These are phyloP conservation scores for Euthynnus affinis DNA, from an alignment of 2,797 vertebrate species.

Conservation along the genomic window DNA sequence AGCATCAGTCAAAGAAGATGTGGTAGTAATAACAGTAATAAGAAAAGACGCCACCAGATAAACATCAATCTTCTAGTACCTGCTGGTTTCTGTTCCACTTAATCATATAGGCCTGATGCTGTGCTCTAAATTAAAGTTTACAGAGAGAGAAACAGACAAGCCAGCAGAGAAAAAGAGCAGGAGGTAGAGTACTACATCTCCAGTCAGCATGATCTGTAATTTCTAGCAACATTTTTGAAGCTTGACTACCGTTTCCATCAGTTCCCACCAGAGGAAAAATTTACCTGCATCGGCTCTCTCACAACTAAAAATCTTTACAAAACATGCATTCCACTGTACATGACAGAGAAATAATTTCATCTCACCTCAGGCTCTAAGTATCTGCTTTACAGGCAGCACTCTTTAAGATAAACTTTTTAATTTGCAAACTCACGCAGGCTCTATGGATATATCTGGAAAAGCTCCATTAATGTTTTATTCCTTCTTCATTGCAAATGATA, in stretches of 20 bases:
- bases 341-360: slow-evolving; percentile 44
- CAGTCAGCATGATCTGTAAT: slow-evolving; percentile 39
- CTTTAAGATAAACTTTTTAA: slow-evolving; percentile 66
- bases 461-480: slow-evolving; percentile 59
- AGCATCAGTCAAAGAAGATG: slow-evolving; percentile 35
- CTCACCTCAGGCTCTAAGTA: slow-evolving; percentile 52
- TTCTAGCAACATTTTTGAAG: slow-evolving; percentile 32
- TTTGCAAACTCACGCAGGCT: slow-evolving; percentile 46
- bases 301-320: slow-evolving; percentile 32
- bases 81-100: slow-evolving; percentile 48
- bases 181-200: slow-evolving; percentile 5
- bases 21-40: slow-evolving; percentile 54
- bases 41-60: not conserved
- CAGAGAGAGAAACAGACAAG: slow-evolving; percentile 25
- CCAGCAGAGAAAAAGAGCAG: not conserved
- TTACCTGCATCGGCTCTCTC: slow-evolving; percentile 16
- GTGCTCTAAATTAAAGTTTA: slow-evolving; percentile 49
- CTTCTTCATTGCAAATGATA: slow-evolving; percentile 55
- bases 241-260: slow-evolving; percentile 9
- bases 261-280: slow-evolving; percentile 30
- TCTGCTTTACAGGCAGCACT: slow-evolving; percentile 49
- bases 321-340: slow-evolving; percentile 44
- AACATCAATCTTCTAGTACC: not conserved
- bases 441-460: slow-evolving; percentile 51
- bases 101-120: slow-evolving; percentile 11